These are phyloP conservation scores for Isurus oxyrinchus DNA, from an alignment of 2,113 vertebrate genomes.

Conservation along the genomic window DNA sequence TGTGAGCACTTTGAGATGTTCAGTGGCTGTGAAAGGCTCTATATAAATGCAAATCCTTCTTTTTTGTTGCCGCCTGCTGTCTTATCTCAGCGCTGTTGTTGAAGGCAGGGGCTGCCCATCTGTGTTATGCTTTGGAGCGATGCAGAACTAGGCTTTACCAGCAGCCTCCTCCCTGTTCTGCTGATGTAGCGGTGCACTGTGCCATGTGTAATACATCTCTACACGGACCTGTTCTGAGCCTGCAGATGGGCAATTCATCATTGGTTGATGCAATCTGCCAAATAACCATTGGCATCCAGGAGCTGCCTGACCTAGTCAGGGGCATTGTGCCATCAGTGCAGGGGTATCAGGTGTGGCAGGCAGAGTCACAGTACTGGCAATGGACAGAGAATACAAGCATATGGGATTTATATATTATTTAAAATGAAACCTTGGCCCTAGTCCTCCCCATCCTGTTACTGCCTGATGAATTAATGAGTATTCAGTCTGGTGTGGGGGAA, in stretches of 20 bases:
- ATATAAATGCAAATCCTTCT: background rate
- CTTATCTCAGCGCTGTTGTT: background rate
- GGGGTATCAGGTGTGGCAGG: background rate
- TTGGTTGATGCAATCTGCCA: background rate
- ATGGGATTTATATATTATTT: background rate
- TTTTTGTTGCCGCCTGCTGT: background rate
- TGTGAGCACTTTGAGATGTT: background rate
- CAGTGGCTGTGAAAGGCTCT: background rate
- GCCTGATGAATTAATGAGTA: background rate
- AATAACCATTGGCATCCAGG: background rate
- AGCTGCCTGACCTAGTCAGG: background rate
- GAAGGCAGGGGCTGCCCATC: background rate
- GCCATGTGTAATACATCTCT: background rate
- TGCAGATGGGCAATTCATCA: background rate
- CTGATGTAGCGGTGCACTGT: background rate
- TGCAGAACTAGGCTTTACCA: background rate
- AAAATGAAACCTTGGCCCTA: background rate
- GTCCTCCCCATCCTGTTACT: background rate
- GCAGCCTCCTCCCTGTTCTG: background rate
- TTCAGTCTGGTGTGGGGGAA: background rate
- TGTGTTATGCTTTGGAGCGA: background rate
- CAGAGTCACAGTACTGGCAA: background rate
- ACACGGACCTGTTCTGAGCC: background rate
- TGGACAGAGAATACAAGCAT: background rate
- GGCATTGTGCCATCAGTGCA: background rate